Evolutionary conservation across 2,113 vertebrate species (phyloP).

Genomic region (Chionis minor): DNA sequence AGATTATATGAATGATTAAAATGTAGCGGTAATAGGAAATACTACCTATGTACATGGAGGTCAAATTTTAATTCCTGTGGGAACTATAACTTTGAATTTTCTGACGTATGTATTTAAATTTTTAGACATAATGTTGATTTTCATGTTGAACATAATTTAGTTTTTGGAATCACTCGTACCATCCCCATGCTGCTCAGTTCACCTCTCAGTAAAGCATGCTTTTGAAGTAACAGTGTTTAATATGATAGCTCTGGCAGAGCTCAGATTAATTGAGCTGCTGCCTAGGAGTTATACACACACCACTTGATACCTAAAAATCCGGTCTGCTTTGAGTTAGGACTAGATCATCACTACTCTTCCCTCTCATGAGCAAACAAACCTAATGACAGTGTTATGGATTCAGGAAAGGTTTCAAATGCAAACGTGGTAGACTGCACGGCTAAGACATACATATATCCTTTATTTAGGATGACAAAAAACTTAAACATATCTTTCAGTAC

Average conservation of each 20-base stretch:
- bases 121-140: constrained; percentile 37
- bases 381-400: constrained; percentile 57
- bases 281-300: not conserved
- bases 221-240: constrained; percentile 10
- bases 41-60: not conserved
- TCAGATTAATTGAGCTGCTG: constrained; percentile 34
- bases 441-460: constrained; percentile 72
- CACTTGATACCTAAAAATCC: constrained; percentile 15
- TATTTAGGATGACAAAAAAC: constrained; percentile 77
- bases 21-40: constrained; percentile 12
- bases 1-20: constrained; percentile 32
- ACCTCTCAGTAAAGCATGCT: not conserved
- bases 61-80: constrained; percentile 35
- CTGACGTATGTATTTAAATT: constrained; percentile 16
- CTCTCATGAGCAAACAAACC: constrained; percentile 19
- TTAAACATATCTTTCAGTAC: constrained; percentile 77
- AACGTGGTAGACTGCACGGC: not conserved
- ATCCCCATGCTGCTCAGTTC: not conserved
- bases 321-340: not conserved
- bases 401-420: constrained; percentile 69
- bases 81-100: constrained; percentile 18
- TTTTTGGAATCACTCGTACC: not conserved
- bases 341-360: not conserved
- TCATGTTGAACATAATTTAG: constrained; percentile 20
- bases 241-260: not conserved